Conservation (phyloP, 1,140 invertebrate species). For the Danaus plexippus region DNA sequence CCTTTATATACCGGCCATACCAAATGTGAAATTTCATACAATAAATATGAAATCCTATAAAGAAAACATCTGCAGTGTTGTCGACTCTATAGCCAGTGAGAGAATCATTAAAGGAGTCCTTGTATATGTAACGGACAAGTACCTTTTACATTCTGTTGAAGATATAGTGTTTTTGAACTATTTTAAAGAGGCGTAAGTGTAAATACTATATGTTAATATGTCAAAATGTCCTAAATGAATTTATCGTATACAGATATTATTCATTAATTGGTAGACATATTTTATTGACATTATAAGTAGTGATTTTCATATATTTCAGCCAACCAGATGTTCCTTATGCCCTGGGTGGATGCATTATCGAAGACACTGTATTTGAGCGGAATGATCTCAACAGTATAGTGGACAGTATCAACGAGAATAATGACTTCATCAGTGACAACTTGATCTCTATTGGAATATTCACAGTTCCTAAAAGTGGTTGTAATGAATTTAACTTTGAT, state of each 20-base stretch:
- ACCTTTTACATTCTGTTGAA: constrained; percentile 46
- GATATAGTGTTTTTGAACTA: constrained; percentile 58
- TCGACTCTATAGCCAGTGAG: constrained; percentile 35
- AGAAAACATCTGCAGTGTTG: constrained; percentile 37
- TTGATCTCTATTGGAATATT: constrained; percentile 54
- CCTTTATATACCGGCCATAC: constrained; percentile 49
- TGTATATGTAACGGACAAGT: constrained; percentile 56
- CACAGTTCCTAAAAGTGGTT: constrained; percentile 41
- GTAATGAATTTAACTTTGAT: constrained; percentile 46
- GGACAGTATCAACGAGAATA: constrained; percentile 32
- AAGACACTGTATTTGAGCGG: constrained; percentile 43
- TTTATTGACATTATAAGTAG: neutral
- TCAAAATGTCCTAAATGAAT: no score
- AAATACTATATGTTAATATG: constrained; percentile 9
- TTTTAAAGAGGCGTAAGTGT: constrained; percentile 56
- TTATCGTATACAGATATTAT: no score
- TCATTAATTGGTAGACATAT: no score
- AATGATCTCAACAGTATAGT: constrained; percentile 36
- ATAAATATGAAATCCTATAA: constrained; percentile 50
- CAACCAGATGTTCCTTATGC: constrained; percentile 57
- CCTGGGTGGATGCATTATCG: constrained; percentile 59
- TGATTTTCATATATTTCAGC: constrained; percentile 32
- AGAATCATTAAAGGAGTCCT: constrained; percentile 49
- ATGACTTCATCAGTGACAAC: constrained; percentile 44
- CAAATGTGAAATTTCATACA: constrained; percentile 46